A percentile compares a stretch with the other conserved stretches of the same genome.
These are phyloP conservation scores for Malurus melanocephalus DNA, from an alignment of 2,113 vertebrate genomes.

Conservation along the genomic window DNA sequence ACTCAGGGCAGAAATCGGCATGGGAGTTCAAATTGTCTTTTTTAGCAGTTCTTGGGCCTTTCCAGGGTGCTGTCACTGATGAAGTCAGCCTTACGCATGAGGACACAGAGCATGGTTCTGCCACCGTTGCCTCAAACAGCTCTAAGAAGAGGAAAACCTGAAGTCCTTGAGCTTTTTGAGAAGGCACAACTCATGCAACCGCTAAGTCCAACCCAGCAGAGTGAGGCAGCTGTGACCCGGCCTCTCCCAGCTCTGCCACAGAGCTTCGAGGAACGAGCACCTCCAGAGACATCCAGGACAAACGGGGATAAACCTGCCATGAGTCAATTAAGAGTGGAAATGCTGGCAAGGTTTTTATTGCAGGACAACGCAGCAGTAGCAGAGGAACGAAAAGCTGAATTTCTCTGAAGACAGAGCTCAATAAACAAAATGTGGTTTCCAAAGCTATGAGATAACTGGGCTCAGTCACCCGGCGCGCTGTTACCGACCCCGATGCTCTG, in stretches of 20 bases:
- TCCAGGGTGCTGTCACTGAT: background rate
- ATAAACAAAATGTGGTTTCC: fast-evolving
- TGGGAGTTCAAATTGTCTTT: background rate
- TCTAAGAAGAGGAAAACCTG: background rate
- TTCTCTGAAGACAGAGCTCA: background rate
- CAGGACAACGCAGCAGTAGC: background rate
- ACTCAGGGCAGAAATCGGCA: background rate
- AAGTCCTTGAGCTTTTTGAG: background rate
- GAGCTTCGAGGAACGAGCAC: fast-evolving
- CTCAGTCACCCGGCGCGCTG: background rate
- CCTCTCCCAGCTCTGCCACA: background rate
- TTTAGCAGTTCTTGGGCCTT: background rate
- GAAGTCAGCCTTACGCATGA: background rate
- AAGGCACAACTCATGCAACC: background rate
- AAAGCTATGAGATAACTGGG: background rate
- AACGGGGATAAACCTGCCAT: background rate
- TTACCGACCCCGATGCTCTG: background rate
- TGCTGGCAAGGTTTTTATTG: background rate
- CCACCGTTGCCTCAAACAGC: background rate
- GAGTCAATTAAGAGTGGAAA: background rate
- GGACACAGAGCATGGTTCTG: fast-evolving
- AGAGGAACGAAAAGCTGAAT: background rate
- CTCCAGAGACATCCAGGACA: background rate
- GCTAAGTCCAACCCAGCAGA: fast-evolving
- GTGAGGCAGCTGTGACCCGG: background rate